A percentile compares a stretch with the other conserved stretches of the same genome.
Conservation (phyloP, 2,888 invertebrate genomes). For the Theretra japonica region DNA sequence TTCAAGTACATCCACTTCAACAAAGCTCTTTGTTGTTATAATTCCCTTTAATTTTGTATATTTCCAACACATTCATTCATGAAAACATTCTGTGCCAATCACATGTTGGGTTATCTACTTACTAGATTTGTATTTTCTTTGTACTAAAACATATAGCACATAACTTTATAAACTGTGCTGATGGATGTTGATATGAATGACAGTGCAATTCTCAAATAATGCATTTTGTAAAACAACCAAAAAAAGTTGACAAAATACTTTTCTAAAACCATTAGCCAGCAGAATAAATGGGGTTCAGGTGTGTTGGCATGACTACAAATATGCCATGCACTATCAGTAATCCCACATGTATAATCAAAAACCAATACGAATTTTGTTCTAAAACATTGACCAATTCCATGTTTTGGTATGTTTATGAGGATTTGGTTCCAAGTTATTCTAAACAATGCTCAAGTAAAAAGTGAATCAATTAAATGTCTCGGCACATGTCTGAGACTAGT, state of each 20-base stretch:
- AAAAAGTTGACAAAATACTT: background rate
- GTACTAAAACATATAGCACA: background rate
- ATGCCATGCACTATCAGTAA: background rate
- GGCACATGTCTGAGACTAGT: background rate
- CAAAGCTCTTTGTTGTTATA: background rate
- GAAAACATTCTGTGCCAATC: background rate
- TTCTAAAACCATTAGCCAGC: background rate
- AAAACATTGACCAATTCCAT: background rate
- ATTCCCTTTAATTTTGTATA: background rate
- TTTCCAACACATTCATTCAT: background rate
- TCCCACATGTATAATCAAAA: background rate
- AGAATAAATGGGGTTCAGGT: slow-evolving; percentile 12
- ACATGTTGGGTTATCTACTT: background rate
- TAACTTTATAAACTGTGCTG: background rate
- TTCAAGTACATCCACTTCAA: background rate
- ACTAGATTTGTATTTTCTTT: background rate
- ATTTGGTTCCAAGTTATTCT: background rate
- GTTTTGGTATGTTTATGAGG: background rate
- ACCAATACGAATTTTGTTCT: background rate
- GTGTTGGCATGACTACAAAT: slow-evolving; percentile 5
- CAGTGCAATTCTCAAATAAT: background rate
- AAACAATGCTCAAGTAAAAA: background rate
- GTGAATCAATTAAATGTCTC: background rate
- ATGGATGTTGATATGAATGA: background rate
- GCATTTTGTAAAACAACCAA: background rate